These are phyloP conservation scores for Trachelus troglodyta DNA, from an alignment of 2,888 invertebrate species.

Conservation along the genomic window DNA sequence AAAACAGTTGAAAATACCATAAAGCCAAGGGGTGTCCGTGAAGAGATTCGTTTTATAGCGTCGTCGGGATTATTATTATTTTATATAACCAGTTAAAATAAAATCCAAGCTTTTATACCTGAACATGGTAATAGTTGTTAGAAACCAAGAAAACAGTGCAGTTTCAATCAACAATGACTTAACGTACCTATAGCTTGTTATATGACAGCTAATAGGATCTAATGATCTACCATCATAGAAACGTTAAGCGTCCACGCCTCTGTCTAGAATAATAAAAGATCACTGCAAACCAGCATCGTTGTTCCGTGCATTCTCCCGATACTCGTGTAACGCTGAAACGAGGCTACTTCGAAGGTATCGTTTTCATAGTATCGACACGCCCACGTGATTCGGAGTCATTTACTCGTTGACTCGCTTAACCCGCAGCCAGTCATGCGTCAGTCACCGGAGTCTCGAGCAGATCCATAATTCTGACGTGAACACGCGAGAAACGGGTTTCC, in stretches of 20 bases:
- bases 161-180: background rate
- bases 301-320: background rate
- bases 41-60: background rate
- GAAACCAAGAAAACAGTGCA: background rate
- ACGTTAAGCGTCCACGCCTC: background rate
- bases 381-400: conserved; percentile 63
- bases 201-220: background rate
- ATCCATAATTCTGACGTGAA: conserved; percentile 50
- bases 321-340: background rate
- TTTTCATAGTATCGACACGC: conserved; percentile 55
- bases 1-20: background rate
- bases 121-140: background rate
- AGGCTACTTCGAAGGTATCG: background rate
- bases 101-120: background rate
- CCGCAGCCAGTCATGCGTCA: conserved; percentile 44
- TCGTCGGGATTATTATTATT: background rate
- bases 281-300: background rate
- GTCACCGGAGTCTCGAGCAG: conserved; percentile 33
- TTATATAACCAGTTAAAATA: background rate
- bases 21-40: background rate
- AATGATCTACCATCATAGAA: background rate
- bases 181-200: background rate
- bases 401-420: conserved; percentile 57
- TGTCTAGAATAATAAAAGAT: background rate
- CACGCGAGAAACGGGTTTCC: conserved; percentile 55